Base-by-base conservation (phyloP, 2,888 invertebrate species). In the Synanthedon tipuliformis region DNA sequence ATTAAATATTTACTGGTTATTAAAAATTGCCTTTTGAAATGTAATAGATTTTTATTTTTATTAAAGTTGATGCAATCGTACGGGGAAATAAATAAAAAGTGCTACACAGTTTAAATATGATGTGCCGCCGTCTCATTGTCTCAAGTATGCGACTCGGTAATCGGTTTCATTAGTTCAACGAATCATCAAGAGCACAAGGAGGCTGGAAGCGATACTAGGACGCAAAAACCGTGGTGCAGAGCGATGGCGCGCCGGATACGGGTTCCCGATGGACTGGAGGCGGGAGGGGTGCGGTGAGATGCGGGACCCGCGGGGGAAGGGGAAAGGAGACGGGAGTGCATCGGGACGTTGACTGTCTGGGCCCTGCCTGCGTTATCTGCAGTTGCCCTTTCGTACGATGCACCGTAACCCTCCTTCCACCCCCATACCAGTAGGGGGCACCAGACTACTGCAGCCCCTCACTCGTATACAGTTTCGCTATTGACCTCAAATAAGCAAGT, bases 261-360 rank as follows among this genome's bases (percentile, higher is more conserved):
- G 78, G 81, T 75, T 78, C 77, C 79, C 71, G 71, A 68, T 69
- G 75, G 70, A 74, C 65, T 55, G 57, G 51, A 62, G 52, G 54
- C 52, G 56, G 62, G 63, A 61, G 62, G 57, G 56, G 52, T 58
- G 56, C 56, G 64, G 58, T 56, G 58, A 53, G 62, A 59, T 48
- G 57, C 57, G 61, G 53, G 55, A 34, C 10, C 10, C 54, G 58
- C 57, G 61, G 53, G 55, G 53, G 55, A 40, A 59, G 62, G 62
- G 58, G 57, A 57, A 59, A 62, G 62, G 58, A 57, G 57, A 58
- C 56, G 57, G 56, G 60, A 77, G 74, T 80, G 82, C 82, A 83
- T 79, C 79, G 83, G 85, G 84, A 82, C 85, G 77, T 86, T 86
- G 86, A 86, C 86, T 86, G 86, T 87, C 86, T 86, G 85, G 82